These are phyloP conservation scores for Colletes latitarsis DNA, from an alignment of 1,140 invertebrate genomes.

Conservation along the genomic window DNA sequence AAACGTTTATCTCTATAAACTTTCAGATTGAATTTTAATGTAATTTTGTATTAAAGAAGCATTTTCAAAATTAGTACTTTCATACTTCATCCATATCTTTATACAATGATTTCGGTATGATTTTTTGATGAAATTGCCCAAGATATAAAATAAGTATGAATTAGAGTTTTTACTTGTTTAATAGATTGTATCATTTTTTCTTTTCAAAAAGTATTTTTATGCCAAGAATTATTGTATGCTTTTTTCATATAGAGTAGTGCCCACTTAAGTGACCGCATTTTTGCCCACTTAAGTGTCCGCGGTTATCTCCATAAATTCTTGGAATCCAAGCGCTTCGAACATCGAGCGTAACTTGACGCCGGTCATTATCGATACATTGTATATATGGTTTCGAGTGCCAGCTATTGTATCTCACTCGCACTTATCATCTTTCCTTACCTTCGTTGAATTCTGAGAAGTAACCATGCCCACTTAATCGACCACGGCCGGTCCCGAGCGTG, in stretches of 20 bases:
- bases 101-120: neutral
- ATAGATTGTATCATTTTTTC: conserved; percentile 12
- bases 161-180: neutral
- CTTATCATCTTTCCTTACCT: no score
- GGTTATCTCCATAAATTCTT: no score
- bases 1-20: conserved; percentile 4
- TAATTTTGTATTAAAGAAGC: conserved; percentile 1
- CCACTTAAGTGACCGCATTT: no score
- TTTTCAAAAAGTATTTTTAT: conserved; percentile 26
- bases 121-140: neutral
- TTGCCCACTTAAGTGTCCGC: no score
- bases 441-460: no score
- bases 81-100: neutral
- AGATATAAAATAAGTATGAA: conserved; percentile 6
- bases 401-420: no score
- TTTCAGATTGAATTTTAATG: conserved; percentile 16
- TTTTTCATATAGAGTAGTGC: neutral
- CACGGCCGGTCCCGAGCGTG: no score
- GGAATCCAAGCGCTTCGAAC: no score
- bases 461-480: no score
- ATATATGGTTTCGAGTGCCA: no score
- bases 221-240: conserved; percentile 7
- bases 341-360: no score
- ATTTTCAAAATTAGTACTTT: conserved; percentile 10
- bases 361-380: no score